These are phyloP conservation scores for Eremophila alpestris DNA, from an alignment of 2,797 vertebrate genomes.

Conservation along the genomic window DNA sequence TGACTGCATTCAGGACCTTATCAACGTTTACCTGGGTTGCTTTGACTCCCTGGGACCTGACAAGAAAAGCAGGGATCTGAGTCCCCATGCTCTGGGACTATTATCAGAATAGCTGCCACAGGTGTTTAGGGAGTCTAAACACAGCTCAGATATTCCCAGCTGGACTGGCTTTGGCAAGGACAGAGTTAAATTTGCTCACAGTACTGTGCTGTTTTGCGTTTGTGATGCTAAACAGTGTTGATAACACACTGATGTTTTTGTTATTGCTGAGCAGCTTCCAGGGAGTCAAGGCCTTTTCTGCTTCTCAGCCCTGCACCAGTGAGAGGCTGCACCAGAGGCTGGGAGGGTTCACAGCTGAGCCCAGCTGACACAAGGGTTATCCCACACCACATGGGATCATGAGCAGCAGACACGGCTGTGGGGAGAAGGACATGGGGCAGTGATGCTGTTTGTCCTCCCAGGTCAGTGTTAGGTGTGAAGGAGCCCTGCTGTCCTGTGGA, in stretches of 20 bases:
- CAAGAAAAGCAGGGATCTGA: not conserved
- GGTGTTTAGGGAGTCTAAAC: not conserved
- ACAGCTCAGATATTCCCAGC: not conserved
- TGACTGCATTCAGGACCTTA: not conserved
- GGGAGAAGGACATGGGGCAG: not conserved
- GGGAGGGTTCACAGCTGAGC: not conserved
- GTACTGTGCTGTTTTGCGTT: not conserved
- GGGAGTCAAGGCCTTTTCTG: not conserved
- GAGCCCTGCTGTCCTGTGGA: not conserved
- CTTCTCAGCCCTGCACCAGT: not conserved
- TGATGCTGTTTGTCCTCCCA: not conserved
- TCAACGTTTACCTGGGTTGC: not conserved
- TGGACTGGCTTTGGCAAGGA: not conserved
- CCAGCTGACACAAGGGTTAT: not conserved
- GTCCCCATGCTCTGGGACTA: not conserved
- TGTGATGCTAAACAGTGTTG: not conserved
- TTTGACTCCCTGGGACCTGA: not conserved
- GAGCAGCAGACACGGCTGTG: not conserved
- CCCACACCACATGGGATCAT: fast-evolving
- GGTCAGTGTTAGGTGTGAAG: fast-evolving
- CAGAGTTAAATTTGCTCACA: not conserved
- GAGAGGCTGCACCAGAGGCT: not conserved
- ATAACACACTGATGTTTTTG: not conserved
- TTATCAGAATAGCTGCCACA: not conserved
- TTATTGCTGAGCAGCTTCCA: not conserved